Evolutionary conservation across 2,888 invertebrate species (phyloP).

Genomic region (Scaptomyza parva): DNA sequence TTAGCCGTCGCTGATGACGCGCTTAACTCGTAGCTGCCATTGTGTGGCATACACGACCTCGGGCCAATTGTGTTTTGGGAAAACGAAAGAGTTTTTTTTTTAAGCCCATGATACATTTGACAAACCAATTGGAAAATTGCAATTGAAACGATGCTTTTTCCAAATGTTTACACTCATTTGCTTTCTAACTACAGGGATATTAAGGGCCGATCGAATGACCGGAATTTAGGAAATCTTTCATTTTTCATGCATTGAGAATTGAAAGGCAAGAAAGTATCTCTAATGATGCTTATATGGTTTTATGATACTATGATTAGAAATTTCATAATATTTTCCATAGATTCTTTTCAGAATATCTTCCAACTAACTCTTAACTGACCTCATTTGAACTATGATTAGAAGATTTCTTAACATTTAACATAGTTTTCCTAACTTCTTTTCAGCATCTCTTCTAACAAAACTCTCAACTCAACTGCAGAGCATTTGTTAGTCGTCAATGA

Average conservation of each 20-base stretch:
- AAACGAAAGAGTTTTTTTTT: conserved; percentile 31
- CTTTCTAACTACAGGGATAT: background rate
- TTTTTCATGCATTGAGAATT: background rate
- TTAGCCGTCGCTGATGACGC: conserved; percentile 66
- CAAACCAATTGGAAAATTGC: conserved; percentile 62
- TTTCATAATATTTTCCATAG: no score
- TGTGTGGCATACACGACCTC: conserved; percentile 72
- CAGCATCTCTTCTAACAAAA: no score
- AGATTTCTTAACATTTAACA: no score
- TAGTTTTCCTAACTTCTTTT: no score
- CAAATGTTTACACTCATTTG: conserved; percentile 17
- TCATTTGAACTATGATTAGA: no score
- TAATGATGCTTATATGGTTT: background rate
- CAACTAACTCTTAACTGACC: no score
- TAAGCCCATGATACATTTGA: conserved; percentile 39
- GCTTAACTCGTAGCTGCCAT: conserved; percentile 78
- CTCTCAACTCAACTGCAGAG: conserved; percentile 8
- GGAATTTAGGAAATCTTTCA: background rate
- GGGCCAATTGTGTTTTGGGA: conserved; percentile 45
- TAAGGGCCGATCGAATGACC: conserved; percentile 4
- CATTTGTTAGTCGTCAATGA: conserved; percentile 34
- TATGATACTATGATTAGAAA: no score
- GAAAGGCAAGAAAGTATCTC: background rate
- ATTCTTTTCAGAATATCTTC: no score
- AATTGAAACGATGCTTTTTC: conserved; percentile 32